A percentile compares a stretch with the other conserved stretches of the same genome.
These are phyloP conservation scores for Planococcus citri DNA, from an alignment of 1,140 invertebrate genomes.

Conservation along the genomic window DNA sequence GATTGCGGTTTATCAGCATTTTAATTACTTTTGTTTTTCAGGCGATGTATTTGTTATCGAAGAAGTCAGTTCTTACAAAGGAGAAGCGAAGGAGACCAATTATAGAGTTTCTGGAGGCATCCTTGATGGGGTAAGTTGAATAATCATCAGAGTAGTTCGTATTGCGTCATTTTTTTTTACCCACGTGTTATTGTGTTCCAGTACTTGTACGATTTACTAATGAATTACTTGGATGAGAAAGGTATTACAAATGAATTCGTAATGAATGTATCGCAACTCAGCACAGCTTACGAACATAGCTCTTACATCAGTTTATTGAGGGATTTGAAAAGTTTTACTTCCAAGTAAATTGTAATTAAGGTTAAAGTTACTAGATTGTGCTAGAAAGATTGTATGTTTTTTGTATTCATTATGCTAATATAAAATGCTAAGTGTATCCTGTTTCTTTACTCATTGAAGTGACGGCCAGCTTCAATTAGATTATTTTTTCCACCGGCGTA, in stretches of 20 bases:
- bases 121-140: slow-evolving; percentile 63
- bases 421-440: no score
- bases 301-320: slow-evolving; percentile 76
- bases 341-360: background rate
- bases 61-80: slow-evolving; percentile 70
- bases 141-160: background rate
- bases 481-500: no score
- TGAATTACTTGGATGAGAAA: slow-evolving; percentile 87
- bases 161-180: background rate
- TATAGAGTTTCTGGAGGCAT: slow-evolving; percentile 82
- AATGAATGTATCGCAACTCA: slow-evolving; percentile 69
- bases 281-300: slow-evolving; percentile 78
- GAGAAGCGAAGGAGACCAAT: slow-evolving; percentile 65
- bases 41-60: slow-evolving; percentile 78
- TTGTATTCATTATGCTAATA: background rate
- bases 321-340: slow-evolving; percentile 68
- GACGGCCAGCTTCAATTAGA: no score
- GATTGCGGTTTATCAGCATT: background rate
- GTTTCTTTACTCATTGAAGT: no score
- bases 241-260: slow-evolving; percentile 84
- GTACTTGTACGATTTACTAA: slow-evolving; percentile 85
- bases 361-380: background rate
- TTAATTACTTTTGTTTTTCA: slow-evolving; percentile 32
- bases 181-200: slow-evolving; percentile 39
- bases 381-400: background rate